These are phyloP conservation scores for Mastacembelus armatus DNA, from an alignment of 2,797 vertebrate genomes.

Conservation along the genomic window DNA sequence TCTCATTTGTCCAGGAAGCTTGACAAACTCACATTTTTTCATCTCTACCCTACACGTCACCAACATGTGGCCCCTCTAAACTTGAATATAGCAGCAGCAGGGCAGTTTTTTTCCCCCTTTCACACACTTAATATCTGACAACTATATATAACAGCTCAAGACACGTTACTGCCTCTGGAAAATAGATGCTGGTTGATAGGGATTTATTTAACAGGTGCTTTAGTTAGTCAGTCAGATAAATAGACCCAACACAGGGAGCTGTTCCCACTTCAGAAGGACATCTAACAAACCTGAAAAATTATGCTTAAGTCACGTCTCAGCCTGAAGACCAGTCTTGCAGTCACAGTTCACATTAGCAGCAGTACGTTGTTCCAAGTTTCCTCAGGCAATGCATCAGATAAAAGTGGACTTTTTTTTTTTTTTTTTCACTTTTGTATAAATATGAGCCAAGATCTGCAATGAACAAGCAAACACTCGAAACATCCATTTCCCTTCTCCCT, in stretches of 20 bases:
- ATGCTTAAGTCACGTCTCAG: neutral
- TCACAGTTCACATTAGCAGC: slow-evolving; percentile 13
- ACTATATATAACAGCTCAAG: neutral
- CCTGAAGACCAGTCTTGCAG: slow-evolving; percentile 1
- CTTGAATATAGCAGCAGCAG: neutral
- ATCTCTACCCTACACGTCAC: no score
- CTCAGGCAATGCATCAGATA: neutral
- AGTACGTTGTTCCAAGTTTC: slow-evolving; percentile 17
- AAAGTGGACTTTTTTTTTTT: slow-evolving; percentile 13
- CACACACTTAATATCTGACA: neutral
- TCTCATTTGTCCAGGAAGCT: no score
- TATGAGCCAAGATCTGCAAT: slow-evolving; percentile 26
- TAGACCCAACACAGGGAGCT: neutral
- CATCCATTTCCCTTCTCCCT: neutral
- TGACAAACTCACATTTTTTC: no score
- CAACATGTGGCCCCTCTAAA: neutral
- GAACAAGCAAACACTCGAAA: slow-evolving; percentile 15
- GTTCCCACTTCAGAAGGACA: neutral
- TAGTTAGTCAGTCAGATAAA: neutral
- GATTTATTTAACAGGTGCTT: slow-evolving; percentile 22
- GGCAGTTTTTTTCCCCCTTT: neutral
- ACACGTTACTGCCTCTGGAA: neutral
- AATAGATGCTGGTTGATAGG: neutral
- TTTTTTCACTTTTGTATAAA: slow-evolving; percentile 23
- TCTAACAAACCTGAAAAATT: slow-evolving; percentile 15